phyloP scores from a whole-genome alignment of 2,113 vertebrate species.

The Lagopus muta region DNA sequence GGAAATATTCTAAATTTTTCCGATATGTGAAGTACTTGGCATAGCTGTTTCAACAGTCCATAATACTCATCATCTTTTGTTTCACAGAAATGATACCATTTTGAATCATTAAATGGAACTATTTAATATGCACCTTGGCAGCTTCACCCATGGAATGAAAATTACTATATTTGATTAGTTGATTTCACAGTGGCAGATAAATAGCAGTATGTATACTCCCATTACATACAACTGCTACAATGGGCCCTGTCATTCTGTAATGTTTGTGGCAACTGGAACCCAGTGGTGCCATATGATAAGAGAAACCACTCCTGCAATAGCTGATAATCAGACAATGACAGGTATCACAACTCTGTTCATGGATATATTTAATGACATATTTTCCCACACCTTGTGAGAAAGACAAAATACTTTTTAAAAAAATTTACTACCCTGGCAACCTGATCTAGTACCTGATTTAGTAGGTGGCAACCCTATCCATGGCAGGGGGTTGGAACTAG shows the following conservation, averaged over 20 bases:
- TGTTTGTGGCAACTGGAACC: not conserved
- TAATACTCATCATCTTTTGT: not conserved
- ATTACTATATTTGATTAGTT: not conserved
- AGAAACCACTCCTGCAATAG: not conserved
- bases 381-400: not conserved
- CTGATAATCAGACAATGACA: not conserved
- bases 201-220: not conserved
- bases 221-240: not conserved
- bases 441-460: too few relatives aligned
- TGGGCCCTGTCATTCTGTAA: not conserved
- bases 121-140: accelerated
- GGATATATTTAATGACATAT: not conserved
- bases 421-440: not conserved
- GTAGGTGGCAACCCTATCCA: too few relatives aligned
- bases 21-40: not conserved
- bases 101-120: not conserved
- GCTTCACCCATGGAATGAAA: not conserved
- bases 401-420: not conserved
- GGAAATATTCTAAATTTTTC: not conserved
- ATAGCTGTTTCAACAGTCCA: not conserved
- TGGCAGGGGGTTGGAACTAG: too few relatives aligned
- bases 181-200: not conserved
- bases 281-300: not conserved
- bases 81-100: not conserved
- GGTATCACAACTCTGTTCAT: not conserved